Conservation (phyloP, 2,113 vertebrate genomes). For the Pheucticus melanocephalus region DNA sequence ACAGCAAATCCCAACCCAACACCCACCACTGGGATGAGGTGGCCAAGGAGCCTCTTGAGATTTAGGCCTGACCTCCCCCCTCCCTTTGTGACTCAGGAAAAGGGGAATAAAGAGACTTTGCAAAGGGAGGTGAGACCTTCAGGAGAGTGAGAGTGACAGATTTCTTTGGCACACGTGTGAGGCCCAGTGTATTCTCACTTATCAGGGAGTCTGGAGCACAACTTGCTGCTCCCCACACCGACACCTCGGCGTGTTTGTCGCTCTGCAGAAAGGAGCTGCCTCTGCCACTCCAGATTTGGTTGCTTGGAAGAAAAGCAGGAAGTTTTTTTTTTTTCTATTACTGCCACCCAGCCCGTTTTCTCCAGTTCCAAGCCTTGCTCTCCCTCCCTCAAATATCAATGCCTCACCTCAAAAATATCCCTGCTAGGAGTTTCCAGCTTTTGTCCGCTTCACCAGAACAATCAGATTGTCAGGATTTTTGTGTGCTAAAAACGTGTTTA, state of each 20-base stretch:
- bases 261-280: not conserved
- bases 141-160: not conserved
- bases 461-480: not conserved
- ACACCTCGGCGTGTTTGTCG: not conserved
- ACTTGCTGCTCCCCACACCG: not conserved
- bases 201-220: not conserved
- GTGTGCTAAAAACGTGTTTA: not conserved
- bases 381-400: not conserved
- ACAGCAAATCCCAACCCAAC: not conserved
- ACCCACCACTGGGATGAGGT: not conserved
- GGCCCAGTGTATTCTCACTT: not conserved
- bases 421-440: not conserved
- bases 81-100: not conserved
- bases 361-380: not conserved
- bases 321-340: not conserved
- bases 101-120: not conserved
- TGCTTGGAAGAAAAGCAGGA: not conserved
- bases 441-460: not conserved
- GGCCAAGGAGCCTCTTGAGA: not conserved
- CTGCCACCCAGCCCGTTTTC: not conserved
- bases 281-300: not conserved
- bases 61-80: not conserved
- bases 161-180: not conserved
- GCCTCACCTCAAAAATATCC: not conserved
- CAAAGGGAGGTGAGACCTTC: not conserved